Conservation (phyloP, 30 jellyfish, hydroid and myxozoan genomes). For the Cassiopea xamachana region DNA sequence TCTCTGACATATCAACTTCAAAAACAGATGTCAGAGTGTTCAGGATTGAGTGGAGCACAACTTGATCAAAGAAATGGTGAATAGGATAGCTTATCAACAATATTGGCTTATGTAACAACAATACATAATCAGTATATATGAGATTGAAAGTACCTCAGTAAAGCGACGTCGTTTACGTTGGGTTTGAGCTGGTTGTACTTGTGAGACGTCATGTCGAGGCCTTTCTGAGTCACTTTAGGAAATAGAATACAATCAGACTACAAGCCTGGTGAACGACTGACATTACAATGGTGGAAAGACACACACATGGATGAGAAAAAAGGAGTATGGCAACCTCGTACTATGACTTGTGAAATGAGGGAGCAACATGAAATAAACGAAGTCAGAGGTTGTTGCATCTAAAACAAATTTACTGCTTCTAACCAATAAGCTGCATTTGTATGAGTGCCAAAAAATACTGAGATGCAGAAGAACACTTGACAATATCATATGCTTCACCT, state of each 20-base stretch:
- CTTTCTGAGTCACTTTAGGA: not conserved
- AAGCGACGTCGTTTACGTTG: conserved; percentile 64
- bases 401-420: not conserved
- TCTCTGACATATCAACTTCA: too few species aligned
- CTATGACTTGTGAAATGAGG: not conserved
- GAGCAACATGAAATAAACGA: not conserved
- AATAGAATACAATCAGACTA: not conserved
- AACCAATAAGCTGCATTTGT: too few species aligned
- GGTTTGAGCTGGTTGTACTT: conserved; percentile 14
- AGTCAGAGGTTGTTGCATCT: not conserved
- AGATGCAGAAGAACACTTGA: too few species aligned
- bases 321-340: not conserved
- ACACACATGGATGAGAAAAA: not conserved
- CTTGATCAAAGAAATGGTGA: too few species aligned
- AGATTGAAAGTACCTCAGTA: conserved; percentile 46
- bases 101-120: too few species aligned
- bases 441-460: too few species aligned
- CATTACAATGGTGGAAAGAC: not conserved
- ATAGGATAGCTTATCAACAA: too few species aligned
- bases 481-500: too few species aligned
- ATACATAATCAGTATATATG: not conserved
- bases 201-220: not conserved
- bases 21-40: too few species aligned
- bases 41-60: too few species aligned
- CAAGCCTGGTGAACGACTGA: too few species aligned